These are phyloP conservation scores for Andrena bicolor DNA, from an alignment of 2,888 invertebrate species.

Conservation along the genomic window DNA sequence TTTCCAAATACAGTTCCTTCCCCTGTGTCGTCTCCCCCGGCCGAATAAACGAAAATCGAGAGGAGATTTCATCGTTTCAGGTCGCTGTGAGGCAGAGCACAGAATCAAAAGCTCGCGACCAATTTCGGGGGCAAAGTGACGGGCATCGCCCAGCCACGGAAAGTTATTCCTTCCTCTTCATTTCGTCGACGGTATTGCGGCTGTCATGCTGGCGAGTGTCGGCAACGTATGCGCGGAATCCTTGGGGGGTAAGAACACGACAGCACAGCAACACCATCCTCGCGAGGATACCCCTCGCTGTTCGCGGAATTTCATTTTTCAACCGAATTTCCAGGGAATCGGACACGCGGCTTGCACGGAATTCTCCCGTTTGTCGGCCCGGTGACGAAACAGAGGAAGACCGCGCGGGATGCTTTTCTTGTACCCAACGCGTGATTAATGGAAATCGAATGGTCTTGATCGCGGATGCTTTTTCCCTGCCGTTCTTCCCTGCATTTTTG, in stretches of 20 bases:
- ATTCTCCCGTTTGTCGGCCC: constrained; percentile 16
- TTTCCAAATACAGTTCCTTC: neutral
- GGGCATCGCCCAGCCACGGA: neutral
- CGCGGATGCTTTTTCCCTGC: too few species aligned
- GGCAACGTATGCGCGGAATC: constrained; percentile 39
- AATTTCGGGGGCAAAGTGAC: constrained; percentile 14
- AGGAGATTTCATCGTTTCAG: neutral
- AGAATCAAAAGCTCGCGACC: constrained; percentile 30
- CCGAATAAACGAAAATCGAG: neutral
- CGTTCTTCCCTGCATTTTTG: too few species aligned
- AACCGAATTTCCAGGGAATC: constrained; percentile 55
- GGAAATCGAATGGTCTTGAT: too few species aligned
- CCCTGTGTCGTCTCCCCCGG: neutral
- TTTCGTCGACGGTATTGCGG: constrained; percentile 30
- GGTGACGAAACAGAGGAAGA: too few species aligned
- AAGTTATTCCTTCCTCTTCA: constrained; percentile 38
- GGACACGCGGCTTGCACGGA: constrained; percentile 49
- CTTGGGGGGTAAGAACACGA: constrained; percentile 22
- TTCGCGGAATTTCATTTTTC: constrained; percentile 71
- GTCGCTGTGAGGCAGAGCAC: neutral
- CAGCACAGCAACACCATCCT: neutral
- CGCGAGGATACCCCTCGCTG: constrained; percentile 3
- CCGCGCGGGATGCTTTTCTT: too few species aligned
- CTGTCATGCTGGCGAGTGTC: constrained; percentile 32
- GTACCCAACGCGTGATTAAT: too few species aligned